Evolutionary conservation across 2,797 vertebrate genomes (phyloP).

Genomic region (Sarcophilus harrisii): DNA sequence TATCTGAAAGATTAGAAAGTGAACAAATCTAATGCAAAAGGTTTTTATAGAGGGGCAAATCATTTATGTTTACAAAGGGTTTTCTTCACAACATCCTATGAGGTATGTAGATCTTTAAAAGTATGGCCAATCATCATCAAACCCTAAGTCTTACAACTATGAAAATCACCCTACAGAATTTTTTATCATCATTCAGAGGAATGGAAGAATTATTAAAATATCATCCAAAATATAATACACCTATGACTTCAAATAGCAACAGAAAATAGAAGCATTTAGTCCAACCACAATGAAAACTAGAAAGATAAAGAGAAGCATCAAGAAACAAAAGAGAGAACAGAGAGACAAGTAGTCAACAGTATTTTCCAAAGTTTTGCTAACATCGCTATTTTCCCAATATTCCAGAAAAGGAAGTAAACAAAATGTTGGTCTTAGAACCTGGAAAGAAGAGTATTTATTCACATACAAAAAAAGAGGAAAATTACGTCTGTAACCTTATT

Average conservation of each 20-base stretch:
- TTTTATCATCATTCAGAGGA: conserved; percentile 25
- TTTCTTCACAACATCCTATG: neutral
- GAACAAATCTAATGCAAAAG: neutral
- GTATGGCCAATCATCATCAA: conserved; percentile 35
- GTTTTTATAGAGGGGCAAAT: neutral
- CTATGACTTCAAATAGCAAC: neutral
- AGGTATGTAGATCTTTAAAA: conserved; percentile 36
- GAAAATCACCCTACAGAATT: conserved; percentile 31
- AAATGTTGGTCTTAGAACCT: neutral
- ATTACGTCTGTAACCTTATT: neutral
- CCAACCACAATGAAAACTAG: conserved; percentile 19
- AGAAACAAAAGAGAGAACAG: neutral
- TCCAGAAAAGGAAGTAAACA: neutral
- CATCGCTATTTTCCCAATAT: neutral
- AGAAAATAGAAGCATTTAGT: conserved; percentile 1
- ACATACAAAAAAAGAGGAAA: neutral
- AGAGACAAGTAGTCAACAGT: neutral
- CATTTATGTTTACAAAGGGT: neutral
- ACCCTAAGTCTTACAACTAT: conserved; percentile 12
- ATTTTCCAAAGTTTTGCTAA: conserved; percentile 22
- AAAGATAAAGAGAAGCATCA: conserved; percentile 8
- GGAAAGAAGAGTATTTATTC: neutral
- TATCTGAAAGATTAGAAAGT: neutral
- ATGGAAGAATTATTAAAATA: conserved; percentile 12
- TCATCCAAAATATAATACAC: conserved; percentile 27